Evolutionary conservation across 2,888 invertebrate species (phyloP).

Genomic region (Stenolophus ochropezus): DNA sequence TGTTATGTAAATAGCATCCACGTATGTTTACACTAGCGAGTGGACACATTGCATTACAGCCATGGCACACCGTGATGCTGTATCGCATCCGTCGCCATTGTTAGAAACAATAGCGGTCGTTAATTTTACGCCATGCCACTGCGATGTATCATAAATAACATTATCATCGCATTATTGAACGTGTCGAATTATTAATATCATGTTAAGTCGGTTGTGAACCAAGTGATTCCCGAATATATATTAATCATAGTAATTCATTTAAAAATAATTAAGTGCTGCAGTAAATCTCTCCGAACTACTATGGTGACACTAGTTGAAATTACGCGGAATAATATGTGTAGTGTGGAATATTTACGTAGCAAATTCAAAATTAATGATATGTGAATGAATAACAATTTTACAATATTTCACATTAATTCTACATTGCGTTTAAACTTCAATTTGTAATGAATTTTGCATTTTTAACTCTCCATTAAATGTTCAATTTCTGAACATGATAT

Average conservation of each 20-base stretch:
- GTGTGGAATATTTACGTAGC: neutral
- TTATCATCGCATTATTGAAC: conserved; percentile 53
- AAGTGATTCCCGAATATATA: conserved; percentile 19
- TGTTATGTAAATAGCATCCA: conserved; percentile 53
- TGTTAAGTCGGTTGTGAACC: conserved; percentile 40
- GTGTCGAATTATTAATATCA: conserved; percentile 52
- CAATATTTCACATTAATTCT: neutral
- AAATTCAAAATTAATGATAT: neutral
- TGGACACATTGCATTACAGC: conserved; percentile 18
- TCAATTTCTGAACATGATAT: neutral
- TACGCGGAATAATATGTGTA: neutral
- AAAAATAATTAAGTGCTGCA: conserved; percentile 1
- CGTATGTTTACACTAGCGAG: conserved; percentile 23
- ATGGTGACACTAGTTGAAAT: neutral
- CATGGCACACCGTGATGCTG: conserved; percentile 1
- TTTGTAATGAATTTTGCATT: neutral
- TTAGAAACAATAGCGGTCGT: conserved; percentile 53
- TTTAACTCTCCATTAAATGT: neutral
- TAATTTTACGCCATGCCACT: conserved; percentile 41
- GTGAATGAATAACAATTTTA: neutral
- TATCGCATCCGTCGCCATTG: conserved; percentile 35
- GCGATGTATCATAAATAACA: conserved; percentile 49
- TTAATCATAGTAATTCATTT: conserved; percentile 19
- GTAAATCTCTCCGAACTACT: neutral
- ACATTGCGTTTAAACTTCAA: neutral